Evolutionary conservation across 2,888 invertebrate genomes (phyloP).

Genomic region (Drosophila pegasa): DNA sequence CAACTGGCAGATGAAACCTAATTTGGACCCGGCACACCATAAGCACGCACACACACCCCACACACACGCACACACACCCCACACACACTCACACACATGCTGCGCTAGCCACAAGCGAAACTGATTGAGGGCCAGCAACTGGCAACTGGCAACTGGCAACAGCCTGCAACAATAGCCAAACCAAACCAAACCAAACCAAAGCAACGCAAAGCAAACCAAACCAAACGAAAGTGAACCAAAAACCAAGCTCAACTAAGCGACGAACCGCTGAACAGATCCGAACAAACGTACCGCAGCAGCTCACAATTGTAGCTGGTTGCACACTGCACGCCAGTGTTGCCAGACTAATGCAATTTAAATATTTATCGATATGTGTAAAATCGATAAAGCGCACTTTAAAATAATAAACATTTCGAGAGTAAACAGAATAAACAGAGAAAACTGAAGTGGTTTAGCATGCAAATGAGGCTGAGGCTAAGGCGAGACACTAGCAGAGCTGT

Average conservation of each 20-base stretch:
- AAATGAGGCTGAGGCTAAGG: neutral
- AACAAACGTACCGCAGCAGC: slow-evolving; percentile 39
- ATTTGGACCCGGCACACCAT: slow-evolving; percentile 56
- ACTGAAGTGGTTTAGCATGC: too few relatives aligned
- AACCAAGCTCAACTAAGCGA: slow-evolving; percentile 20
- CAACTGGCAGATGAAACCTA: slow-evolving; percentile 78
- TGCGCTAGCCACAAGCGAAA: slow-evolving; percentile 8
- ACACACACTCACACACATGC: slow-evolving; percentile 14
- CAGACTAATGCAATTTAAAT: neutral
- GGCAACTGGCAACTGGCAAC: slow-evolving; percentile 30
- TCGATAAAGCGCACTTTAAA: neutral
- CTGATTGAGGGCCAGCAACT: neutral
- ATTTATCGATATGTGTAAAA: slow-evolving; percentile 2
- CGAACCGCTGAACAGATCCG: slow-evolving; percentile 29
- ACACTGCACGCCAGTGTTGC: slow-evolving; percentile 32
- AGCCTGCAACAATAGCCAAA: slow-evolving; percentile 32
- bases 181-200: slow-evolving; percentile 6
- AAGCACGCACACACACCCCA: slow-evolving; percentile 24
- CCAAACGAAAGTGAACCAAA: slow-evolving; percentile 5
- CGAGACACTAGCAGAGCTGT: neutral
- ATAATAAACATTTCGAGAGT: neutral
- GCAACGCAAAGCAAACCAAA: slow-evolving; percentile 4
- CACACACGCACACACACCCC: slow-evolving; percentile 19
- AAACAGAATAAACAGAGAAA: too few relatives aligned
- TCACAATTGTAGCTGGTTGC: slow-evolving; percentile 33